These are phyloP conservation scores for Zaprionus lineosus DNA, from an alignment of 2,888 invertebrate genomes.

Conservation along the genomic window DNA sequence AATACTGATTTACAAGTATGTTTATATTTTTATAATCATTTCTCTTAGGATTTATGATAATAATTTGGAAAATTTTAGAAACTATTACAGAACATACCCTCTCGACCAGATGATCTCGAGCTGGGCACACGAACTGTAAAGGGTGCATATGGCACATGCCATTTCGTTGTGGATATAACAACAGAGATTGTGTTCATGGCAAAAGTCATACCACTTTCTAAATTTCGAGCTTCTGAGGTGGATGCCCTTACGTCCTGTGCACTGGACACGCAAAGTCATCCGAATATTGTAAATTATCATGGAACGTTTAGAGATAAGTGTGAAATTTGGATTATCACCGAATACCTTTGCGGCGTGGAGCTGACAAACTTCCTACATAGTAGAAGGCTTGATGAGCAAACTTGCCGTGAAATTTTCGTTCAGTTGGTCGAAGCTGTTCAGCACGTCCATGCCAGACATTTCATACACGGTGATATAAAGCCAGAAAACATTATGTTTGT, in stretches of 20 bases:
- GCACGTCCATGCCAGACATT: constrained; percentile 92
- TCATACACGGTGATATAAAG: constrained; percentile 97
- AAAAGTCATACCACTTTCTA: constrained; percentile 74
- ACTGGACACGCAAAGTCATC: constrained; percentile 89
- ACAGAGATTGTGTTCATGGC: constrained; percentile 63
- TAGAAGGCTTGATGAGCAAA: constrained; percentile 86
- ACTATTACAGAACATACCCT: constrained; percentile 61
- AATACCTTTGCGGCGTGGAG: constrained; percentile 93
- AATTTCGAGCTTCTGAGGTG: constrained; percentile 85
- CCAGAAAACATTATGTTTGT: constrained; percentile 88
- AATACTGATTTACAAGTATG: constrained; percentile 70
- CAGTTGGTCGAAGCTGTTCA: constrained; percentile 92
- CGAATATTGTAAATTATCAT: constrained; percentile 87
- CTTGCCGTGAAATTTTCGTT: constrained; percentile 90
- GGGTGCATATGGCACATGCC: constrained; percentile 77
- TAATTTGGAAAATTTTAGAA: too few relatives aligned
- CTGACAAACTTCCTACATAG: constrained; percentile 80
- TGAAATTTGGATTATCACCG: constrained; percentile 95
- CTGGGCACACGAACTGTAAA: constrained; percentile 58
- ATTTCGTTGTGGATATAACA: constrained; percentile 65
- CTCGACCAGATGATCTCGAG: constrained; percentile 66
- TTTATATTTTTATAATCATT: fast-evolving
- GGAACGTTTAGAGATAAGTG: constrained; percentile 91
- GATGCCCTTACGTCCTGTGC: constrained; percentile 91
- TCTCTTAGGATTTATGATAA: too few relatives aligned